Percentiles rank a stretch among this genome's conserved stretches.
Conservation (phyloP, 2,888 invertebrate genomes). For the Mesorhabditis belari region DNA sequence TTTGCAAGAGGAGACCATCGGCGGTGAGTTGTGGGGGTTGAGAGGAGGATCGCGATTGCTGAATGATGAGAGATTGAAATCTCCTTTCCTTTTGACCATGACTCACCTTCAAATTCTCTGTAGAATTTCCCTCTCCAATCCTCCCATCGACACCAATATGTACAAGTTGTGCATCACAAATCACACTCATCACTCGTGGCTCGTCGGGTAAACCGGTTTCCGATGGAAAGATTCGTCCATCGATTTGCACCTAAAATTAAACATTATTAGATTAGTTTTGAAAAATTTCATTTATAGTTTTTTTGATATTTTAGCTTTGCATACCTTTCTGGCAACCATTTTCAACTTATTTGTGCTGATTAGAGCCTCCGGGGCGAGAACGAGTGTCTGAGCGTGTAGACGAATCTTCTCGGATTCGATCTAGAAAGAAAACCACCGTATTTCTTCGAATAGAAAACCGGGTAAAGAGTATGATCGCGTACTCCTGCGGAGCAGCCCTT, state of each 20-base stretch:
- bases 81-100: too few relatives aligned
- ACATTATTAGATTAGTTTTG: not conserved
- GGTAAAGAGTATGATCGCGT: too few relatives aligned
- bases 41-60: not conserved
- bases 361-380: slow-evolving; percentile 29
- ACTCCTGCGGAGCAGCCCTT: too few relatives aligned
- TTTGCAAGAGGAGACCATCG: slow-evolving; percentile 11
- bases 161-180: slow-evolving; percentile 15
- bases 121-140: slow-evolving; percentile 22
- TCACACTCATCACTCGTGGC: slow-evolving; percentile 10
- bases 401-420: slow-evolving; percentile 1
- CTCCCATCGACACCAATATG: slow-evolving; percentile 36
- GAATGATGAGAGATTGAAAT: too few relatives aligned
- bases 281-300: not conserved
- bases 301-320: not conserved
- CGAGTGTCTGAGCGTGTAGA: slow-evolving; percentile 28
- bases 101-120: slow-evolving; percentile 7
- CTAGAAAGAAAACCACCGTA: too few relatives aligned
- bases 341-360: slow-evolving; percentile 21
- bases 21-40: slow-evolving; percentile 15
- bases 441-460: not conserved
- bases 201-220: slow-evolving; percentile 2
- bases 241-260: slow-evolving; percentile 16
- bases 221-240: slow-evolving; percentile 26
- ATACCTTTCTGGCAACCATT: slow-evolving; percentile 5